phyloP scores from a whole-genome alignment of 2,888 invertebrate genomes.

The Andrena fulva region DNA sequence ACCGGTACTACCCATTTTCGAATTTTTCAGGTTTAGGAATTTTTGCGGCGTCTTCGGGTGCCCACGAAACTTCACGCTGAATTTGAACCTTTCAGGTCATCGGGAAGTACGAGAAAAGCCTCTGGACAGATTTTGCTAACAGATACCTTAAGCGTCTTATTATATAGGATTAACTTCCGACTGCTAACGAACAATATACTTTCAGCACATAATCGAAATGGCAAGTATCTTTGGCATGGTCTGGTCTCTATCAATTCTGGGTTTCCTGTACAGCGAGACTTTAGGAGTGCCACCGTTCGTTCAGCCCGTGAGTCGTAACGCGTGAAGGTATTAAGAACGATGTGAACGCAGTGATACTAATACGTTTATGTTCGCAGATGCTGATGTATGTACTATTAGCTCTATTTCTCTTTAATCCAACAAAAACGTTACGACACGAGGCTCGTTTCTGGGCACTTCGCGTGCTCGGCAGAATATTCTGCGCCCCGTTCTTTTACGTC shows the following conservation, averaged over 20 bases:
- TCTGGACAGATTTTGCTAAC: too few relatives aligned
- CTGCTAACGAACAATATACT: conserved; percentile 12
- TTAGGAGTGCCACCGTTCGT: conserved; percentile 96
- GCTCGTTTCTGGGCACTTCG: conserved; percentile 97
- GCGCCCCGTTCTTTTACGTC: conserved; percentile 95
- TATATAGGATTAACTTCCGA: neutral
- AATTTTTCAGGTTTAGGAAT: too few relatives aligned
- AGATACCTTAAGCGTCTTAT: too few relatives aligned
- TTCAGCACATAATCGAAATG: conserved; percentile 95
- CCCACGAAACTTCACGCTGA: too few relatives aligned
- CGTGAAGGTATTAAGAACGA: neutral
- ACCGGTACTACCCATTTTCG: too few relatives aligned
- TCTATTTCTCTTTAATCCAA: conserved; percentile 96
- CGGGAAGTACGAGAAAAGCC: too few relatives aligned
- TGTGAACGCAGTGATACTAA: neutral
- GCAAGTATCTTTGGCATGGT: conserved; percentile 97
- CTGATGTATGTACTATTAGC: conserved; percentile 90
- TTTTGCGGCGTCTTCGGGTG: too few relatives aligned
- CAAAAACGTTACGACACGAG: conserved; percentile 95
- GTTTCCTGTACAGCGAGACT: conserved; percentile 92
- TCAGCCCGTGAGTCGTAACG: conserved; percentile 88
- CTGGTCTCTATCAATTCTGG: conserved; percentile 96
- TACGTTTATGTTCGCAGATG: conserved; percentile 80
- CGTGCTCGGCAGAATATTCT: conserved; percentile 89
- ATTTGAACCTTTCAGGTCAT: too few relatives aligned